Percentiles rank a stretch among this genome's conserved stretches.
Evolutionary conservation across 2,113 vertebrate species (phyloP).

Genomic region (Stigmatopora argus): DNA sequence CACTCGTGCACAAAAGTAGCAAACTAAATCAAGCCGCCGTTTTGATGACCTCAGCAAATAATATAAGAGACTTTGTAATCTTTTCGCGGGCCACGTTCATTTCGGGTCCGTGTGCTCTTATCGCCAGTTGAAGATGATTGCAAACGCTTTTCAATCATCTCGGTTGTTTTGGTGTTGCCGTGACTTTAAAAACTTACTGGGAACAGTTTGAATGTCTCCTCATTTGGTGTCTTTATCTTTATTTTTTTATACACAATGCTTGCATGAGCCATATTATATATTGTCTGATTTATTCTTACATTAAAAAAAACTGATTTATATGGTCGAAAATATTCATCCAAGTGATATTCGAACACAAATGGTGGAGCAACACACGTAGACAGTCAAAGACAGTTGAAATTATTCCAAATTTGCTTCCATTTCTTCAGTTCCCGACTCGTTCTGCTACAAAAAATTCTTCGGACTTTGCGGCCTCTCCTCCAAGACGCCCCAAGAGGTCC

Average conservation of each 20-base stretch:
- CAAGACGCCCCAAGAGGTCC: constrained; percentile 83
- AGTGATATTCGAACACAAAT: neutral
- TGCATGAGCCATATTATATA: neutral
- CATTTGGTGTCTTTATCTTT: neutral
- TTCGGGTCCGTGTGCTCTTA: constrained; percentile 6
- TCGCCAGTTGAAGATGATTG: constrained; percentile 13
- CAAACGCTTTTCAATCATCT: constrained; percentile 30
- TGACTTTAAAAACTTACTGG: too few species aligned
- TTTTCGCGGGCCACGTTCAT: neutral
- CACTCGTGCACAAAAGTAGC: neutral
- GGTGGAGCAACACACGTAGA: neutral
- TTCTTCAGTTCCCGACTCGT: constrained; percentile 82
- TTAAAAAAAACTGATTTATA: too few species aligned
- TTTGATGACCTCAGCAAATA: neutral
- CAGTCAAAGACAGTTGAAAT: too few species aligned
- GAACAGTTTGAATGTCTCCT: too few species aligned
- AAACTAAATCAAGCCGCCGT: neutral
- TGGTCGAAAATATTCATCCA: too few species aligned
- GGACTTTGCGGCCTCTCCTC: constrained; percentile 86
- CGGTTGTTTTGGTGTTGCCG: constrained; percentile 9
- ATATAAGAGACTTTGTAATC: constrained; percentile 10
- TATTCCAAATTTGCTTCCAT: neutral
- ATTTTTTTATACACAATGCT: neutral
- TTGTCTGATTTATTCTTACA: neutral
- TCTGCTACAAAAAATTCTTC: constrained; percentile 94